Percentiles rank a stretch among this genome's conserved stretches.
Conservation (phyloP, 2,888 invertebrate species). For the Drosophila histrio region DNA sequence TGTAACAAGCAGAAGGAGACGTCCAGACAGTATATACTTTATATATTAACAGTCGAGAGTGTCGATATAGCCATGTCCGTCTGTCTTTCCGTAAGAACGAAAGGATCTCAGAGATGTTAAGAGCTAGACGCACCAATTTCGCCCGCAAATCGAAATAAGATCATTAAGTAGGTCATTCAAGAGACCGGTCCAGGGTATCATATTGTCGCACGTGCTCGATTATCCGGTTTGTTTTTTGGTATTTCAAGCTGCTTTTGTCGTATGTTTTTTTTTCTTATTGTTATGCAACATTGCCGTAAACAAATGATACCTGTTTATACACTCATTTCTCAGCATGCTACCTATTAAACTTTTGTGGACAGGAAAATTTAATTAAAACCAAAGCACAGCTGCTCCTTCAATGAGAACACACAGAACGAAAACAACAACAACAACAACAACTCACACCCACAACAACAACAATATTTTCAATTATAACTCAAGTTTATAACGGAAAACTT, state of each 20-base stretch:
- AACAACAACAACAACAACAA: conserved; percentile 33
- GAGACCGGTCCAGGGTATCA: too few species aligned
- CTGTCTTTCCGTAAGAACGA: too few species aligned
- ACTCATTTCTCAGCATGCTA: conserved; percentile 75
- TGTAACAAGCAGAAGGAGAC: too few species aligned
- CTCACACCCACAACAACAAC: conserved; percentile 40
- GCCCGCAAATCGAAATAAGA: too few species aligned
- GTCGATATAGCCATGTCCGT: too few species aligned
- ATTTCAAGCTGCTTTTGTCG: background rate
- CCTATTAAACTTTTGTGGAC: conserved; percentile 78
- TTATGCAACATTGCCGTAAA: conserved; percentile 44
- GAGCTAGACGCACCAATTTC: too few species aligned
- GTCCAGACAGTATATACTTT: too few species aligned
- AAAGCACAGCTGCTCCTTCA: conserved; percentile 70
- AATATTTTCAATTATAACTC: conserved; percentile 78
- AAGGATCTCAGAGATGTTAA: too few species aligned
- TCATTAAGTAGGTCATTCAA: too few species aligned
- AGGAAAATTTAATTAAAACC: conserved; percentile 78
- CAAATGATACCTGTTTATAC: conserved; percentile 69
- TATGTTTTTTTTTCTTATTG: conserved; percentile 2
- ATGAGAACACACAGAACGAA: conserved; percentile 34
- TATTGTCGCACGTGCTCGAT: too few species aligned
- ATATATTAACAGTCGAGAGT: too few species aligned
- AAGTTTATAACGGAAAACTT: conserved; percentile 69
- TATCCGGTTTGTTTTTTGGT: background rate